A percentile compares a stretch with the other conserved stretches of the same genome.
Conservation (phyloP, 2,888 invertebrate genomes). For the Dryomyza anilis region DNA sequence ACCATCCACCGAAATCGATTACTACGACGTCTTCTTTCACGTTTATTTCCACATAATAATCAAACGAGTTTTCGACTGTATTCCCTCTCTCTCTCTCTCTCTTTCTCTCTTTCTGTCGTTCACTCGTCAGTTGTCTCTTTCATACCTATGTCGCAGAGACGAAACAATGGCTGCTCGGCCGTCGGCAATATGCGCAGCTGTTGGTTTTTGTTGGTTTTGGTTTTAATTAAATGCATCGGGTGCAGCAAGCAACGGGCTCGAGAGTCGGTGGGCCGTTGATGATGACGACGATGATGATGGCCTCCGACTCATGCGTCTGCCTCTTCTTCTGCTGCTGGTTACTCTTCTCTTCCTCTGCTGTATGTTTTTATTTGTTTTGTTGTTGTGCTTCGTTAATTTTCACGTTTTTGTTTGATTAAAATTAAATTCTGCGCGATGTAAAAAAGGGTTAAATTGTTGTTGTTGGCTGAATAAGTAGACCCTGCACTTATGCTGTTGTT, state of each 20-base stretch:
- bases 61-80: constrained; percentile 14
- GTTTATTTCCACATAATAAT: no score
- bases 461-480: neutral
- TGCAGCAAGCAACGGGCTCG: neutral
- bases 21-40: no score
- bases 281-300: neutral
- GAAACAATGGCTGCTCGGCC: constrained; percentile 30
- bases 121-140: neutral
- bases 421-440: neutral
- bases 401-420: constrained; percentile 14
- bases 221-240: constrained; percentile 23
- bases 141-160: neutral
- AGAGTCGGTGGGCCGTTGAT: neutral
- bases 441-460: constrained; percentile 10
- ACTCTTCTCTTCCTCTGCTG: neutral
- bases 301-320: neutral
- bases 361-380: constrained; percentile 1
- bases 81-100: neutral
- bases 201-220: no score
- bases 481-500: constrained; percentile 7
- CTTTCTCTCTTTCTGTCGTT: neutral
- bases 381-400: constrained; percentile 24
- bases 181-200: constrained; percentile 27
- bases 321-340: neutral
- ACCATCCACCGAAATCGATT: constrained; percentile 14